Evolutionary conservation across 2,888 invertebrate species (phyloP), one percentile per base, ranked within the genome.

Genomic region (Dendrolimus pini): DNA sequence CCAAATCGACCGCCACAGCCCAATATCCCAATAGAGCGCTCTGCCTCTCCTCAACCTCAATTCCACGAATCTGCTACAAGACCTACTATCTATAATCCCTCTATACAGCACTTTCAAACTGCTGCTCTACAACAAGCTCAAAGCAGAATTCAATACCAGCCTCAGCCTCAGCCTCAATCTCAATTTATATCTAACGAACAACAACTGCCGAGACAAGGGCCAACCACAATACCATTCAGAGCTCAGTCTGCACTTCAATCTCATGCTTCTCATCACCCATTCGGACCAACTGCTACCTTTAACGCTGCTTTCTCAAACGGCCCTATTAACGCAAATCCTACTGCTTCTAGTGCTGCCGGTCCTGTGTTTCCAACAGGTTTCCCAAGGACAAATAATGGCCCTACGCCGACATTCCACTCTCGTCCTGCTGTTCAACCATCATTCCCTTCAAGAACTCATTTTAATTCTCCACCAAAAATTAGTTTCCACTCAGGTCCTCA

Each of bases 401-500:
- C 47, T 47, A 47, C 47, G 41, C 82, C 82, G 30, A 62, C 75
- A 57, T 86, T 85, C 64, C 82, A 83, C 55, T 63, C 79, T 9
- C 82, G 87, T 1, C 85, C 83, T 42, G 80, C 69, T 58, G 78
- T 68, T 58, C 74, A 78, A 53, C 80, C 82, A 52, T 62, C 77
- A 41, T 88, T 89, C 66, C 74, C 69, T 8, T 59, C 79, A 41
- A 75, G 89, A 42, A 82, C 83, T 41, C 82, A 84, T 52, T 85
- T 91, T 41, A 85, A 81, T 67, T 82, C 83, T 13, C 92, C 90
- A 52, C 81, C 90, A 18, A 80, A 86, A 68, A 59, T 76, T 13
- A 79, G 78, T 59, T 91, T 91, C 67, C 88, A 90, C 68, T 82
- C 92, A 30, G 92, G 92, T 64, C 85, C 92, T 12, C 92, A 92